phyloP scores from a whole-genome alignment of 1,140 invertebrate species.

The Pseudomyrmex cubaensis region DNA sequence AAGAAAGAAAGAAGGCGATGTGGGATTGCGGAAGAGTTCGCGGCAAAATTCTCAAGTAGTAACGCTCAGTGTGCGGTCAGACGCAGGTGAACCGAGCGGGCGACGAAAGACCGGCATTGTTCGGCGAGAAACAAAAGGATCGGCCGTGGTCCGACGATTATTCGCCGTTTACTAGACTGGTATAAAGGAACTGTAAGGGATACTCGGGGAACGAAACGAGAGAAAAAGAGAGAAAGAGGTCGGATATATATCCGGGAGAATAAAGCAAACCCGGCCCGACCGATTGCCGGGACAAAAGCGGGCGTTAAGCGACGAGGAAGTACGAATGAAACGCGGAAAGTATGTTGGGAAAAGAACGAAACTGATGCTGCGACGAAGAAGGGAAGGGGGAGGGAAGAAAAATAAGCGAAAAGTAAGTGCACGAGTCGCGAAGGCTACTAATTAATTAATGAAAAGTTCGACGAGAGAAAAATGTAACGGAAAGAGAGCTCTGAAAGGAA shows the following conservation, averaged over 20 bases:
- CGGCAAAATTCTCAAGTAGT: constrained; percentile 66
- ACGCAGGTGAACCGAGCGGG: constrained; percentile 31
- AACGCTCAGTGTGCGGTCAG: constrained; percentile 64
- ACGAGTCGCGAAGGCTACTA: constrained; percentile 28
- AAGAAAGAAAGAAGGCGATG: background rate
- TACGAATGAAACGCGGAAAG: background rate
- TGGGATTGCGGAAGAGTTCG: background rate
- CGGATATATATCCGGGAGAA: constrained; percentile 43
- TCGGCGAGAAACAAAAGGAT: constrained; percentile 66
- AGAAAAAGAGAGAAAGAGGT: constrained; percentile 47
- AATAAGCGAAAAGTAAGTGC: background rate
- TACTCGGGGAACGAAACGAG: constrained; percentile 41
- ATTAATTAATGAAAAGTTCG: constrained; percentile 48
- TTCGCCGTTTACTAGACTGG: constrained; percentile 67
- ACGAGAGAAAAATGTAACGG: background rate
- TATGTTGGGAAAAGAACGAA: background rate
- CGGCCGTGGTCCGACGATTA: constrained; percentile 68
- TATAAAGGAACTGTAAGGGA: constrained; percentile 52
- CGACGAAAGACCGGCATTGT: constrained; percentile 62
- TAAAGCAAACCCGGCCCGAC: constrained; percentile 59
- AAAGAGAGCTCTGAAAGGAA: constrained; percentile 4
- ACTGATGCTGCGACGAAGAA: background rate
- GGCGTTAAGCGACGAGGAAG: constrained; percentile 44
- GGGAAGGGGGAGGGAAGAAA: background rate
- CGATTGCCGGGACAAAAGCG: constrained; percentile 62